Evolutionary conservation across 2,113 vertebrate species (phyloP).

Genomic region (Bujurquina vittata): DNA sequence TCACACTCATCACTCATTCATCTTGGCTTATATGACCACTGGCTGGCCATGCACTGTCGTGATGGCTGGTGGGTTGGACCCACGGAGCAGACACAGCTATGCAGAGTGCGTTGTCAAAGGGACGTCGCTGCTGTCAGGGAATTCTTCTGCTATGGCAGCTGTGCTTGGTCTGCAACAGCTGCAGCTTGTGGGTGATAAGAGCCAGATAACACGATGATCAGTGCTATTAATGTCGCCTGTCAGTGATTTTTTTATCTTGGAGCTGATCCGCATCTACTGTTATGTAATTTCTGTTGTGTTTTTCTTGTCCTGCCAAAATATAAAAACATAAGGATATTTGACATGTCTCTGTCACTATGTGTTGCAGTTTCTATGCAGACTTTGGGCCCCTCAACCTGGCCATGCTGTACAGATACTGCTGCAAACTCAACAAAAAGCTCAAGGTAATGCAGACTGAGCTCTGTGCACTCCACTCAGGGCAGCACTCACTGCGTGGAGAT

Average conservation of each 20-base stretch:
- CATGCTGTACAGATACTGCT: slow-evolving; percentile 93
- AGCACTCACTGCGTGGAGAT: neutral
- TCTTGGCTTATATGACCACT: no score
- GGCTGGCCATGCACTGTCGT: no score
- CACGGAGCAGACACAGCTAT: no score
- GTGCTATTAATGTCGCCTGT: neutral
- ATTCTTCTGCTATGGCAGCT: no score
- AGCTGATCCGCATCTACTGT: neutral
- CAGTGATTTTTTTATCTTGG: neutral
- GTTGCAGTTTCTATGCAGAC: slow-evolving; percentile 92
- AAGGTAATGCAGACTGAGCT: slow-evolving; percentile 81
- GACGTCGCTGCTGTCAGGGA: no score
- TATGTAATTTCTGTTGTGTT: neutral
- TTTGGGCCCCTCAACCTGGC: slow-evolving; percentile 95
- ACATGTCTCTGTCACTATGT: slow-evolving; percentile 3
- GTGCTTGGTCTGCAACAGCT: no score
- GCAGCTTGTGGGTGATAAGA: neutral
- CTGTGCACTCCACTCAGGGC: neutral
- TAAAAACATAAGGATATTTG: neutral
- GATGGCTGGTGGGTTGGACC: no score
- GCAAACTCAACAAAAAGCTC: slow-evolving; percentile 92
- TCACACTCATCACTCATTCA: no score
- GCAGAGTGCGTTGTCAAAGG: no score
- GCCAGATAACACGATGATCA: neutral
- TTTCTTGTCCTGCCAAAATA: neutral